Evolutionary conservation across 2,888 invertebrate genomes (phyloP), one percentile per base, ranked within the genome.

Genomic region (Mesorhabditis belari): DNA sequence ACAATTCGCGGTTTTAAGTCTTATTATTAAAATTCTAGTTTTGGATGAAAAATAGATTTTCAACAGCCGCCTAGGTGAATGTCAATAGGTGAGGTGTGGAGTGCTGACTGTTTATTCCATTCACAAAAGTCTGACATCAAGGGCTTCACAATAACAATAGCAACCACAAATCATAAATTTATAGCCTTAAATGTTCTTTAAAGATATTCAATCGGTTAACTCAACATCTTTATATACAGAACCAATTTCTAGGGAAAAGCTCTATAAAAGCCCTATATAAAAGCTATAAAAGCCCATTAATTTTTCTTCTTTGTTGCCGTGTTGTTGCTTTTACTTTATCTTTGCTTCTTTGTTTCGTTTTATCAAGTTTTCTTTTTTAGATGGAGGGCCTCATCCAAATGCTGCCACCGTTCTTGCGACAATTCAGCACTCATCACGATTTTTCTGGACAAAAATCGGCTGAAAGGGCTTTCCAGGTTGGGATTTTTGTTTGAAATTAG

Each of bases 311-410:
- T n/a, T n/a, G n/a, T n/a, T n/a, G n/a, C n/a, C n/a, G n/a, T n/a
- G n/a, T n/a, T n/a, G n/a, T n/a, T n/a, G n/a, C n/a, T n/a, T n/a
- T n/a, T n/a, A n/a, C n/a, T n/a, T n/a, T n/a, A n/a, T n/a, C n/a
- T n/a, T n/a, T n/a, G n/a, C n/a, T n/a, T n/a, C n/a, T n/a, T n/a
- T n/a, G n/a, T n/a, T n/a, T n/a, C n/a, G n/a, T n/a, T n/a, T n/a
- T n/a, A n/a, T n/a, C n/a, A n/a, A n/a, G n/a, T n/a, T n/a, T n/a
- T n/a, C n/a, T n/a, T 44, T 55, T 56, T 29, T 62, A 44, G 58
- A 77, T 77, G 77, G 77, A 77, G 64, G 70, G 70, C 26, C 61
- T 77, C 56, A 73, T 77, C 60, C 69, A 72, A 49, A 78, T 77
- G 76, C 63, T 78, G 27, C 78, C 78, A n/a, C 63, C 65, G 55